Evolutionary conservation across 2,888 invertebrate species (phyloP), one percentile per base, ranked within the genome.

Genomic region (Lepidonotus clava): DNA sequence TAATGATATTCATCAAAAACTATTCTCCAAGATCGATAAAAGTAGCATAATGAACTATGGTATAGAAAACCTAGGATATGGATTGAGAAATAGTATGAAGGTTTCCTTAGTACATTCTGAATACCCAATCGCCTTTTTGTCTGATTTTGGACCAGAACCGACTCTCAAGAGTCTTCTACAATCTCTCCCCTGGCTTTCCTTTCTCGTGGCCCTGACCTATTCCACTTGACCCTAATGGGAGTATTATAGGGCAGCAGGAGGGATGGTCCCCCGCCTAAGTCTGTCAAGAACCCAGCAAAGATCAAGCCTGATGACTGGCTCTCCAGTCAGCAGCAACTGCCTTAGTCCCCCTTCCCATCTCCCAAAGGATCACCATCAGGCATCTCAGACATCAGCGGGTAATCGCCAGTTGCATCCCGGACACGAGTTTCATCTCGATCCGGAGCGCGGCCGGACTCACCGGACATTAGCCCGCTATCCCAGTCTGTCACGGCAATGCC

Each of bases 191-290:
- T 1, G n/a, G 21, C 53, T 18, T 53, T n/a, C 18, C 18, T 53
- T n/a, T 53, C 53, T 53, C 18, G 53, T n/a, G n/a, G 53, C n/a
- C 18, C 18, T 53, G n/a, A n/a, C 21, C 53, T 18, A 53, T n/a
- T n/a, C 18, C 53, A n/a, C n/a, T 18, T 18, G 21, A n/a, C 46
- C 18, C 4, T 53, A n/a, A 53, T 53, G 53, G 53, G 53, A n/a
- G 53, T 53, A n/a, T 53, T 53, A 53, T 53, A n/a, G 53, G 53
- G 53, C n/a, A 53, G n/a, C n/a, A n/a, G n/a, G n/a, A n/a, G n/a
- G n/a, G n/a, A n/a, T n/a, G n/a, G n/a, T n/a, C n/a, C n/a, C n/a
- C n/a, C n/a, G n/a, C n/a, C n/a, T n/a, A n/a, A n/a, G n/a, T n/a
- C n/a, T n/a, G n/a, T n/a, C n/a, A n/a, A n/a, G n/a, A n/a, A n/a